Evolutionary conservation across 2,797 vertebrate species (phyloP).

Genomic region (Esox masquinongy): DNA sequence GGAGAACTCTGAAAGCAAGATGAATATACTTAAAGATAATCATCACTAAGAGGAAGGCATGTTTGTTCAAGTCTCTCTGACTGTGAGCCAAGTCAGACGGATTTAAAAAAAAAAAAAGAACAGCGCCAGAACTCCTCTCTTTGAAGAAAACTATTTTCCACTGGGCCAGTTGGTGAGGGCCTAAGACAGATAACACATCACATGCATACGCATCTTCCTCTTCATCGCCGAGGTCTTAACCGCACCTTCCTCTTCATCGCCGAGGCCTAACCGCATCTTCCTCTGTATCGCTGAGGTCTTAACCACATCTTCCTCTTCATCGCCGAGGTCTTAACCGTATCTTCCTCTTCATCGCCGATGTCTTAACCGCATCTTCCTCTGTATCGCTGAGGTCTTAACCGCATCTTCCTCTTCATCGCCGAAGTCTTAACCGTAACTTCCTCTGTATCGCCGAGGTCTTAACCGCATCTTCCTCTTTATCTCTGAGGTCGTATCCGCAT

Average conservation of each 20-base stretch:
- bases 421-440: too few relatives aligned
- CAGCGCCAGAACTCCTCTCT: neutral
- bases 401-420: neutral
- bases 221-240: neutral
- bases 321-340: too few relatives aligned
- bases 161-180: neutral
- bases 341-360: neutral
- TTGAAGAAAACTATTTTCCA: neutral
- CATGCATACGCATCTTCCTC: neutral
- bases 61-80: constrained; percentile 1
- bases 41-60: constrained; percentile 9
- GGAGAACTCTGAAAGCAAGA: constrained; percentile 11
- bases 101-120: neutral
- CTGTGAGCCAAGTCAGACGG: neutral
- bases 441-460: too few relatives aligned
- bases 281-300: neutral
- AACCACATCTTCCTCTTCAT: too few relatives aligned
- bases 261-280: neutral
- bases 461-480: too few relatives aligned
- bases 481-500: neutral
- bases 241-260: too few relatives aligned
- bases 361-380: neutral
- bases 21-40: constrained; percentile 12
- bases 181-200: neutral
- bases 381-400: too few relatives aligned